Evolutionary conservation across 2,797 vertebrate species (phyloP).

Genomic region (Phoeniculus purpureus): DNA sequence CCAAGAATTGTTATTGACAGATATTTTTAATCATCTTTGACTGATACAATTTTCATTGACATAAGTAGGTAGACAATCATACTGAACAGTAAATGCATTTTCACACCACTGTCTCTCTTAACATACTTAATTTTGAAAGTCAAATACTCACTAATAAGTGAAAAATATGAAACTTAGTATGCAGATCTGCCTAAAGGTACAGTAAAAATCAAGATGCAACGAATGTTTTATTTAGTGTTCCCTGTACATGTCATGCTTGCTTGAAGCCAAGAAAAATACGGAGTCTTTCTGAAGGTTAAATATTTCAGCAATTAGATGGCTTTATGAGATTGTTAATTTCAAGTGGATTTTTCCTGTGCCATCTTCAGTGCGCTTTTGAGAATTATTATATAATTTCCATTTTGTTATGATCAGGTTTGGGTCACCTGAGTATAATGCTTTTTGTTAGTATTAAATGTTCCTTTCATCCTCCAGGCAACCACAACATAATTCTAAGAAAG

Average conservation of each 20-base stretch:
- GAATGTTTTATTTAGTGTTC: constrained; percentile 48
- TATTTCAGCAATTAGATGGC: constrained; percentile 63
- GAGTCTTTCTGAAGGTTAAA: constrained; percentile 65
- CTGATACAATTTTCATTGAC: not conserved
- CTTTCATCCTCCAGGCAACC: not conserved
- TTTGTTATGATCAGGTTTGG: not conserved
- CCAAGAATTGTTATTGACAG: not conserved
- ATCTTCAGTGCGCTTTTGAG: not conserved
- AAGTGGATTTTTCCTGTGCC: not conserved
- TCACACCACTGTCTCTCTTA: not conserved
- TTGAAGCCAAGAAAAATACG: constrained; percentile 51
- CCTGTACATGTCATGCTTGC: constrained; percentile 13
- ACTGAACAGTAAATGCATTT: constrained; percentile 34
- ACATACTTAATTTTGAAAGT: constrained; percentile 6
- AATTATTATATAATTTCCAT: not conserved
- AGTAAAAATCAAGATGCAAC: constrained; percentile 45
- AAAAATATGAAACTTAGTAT: not conserved
- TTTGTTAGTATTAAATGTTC: not conserved
- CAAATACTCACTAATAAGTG: constrained; percentile 48
- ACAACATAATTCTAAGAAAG: not conserved
- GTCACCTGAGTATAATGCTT: not conserved
- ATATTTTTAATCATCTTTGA: not conserved
- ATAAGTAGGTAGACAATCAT: not conserved
- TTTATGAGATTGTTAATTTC: constrained; percentile 66
- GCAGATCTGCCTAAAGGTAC: not conserved